Base-by-base conservation (phyloP, 2,113 vertebrate genomes). In the Promerops cafer region DNA sequence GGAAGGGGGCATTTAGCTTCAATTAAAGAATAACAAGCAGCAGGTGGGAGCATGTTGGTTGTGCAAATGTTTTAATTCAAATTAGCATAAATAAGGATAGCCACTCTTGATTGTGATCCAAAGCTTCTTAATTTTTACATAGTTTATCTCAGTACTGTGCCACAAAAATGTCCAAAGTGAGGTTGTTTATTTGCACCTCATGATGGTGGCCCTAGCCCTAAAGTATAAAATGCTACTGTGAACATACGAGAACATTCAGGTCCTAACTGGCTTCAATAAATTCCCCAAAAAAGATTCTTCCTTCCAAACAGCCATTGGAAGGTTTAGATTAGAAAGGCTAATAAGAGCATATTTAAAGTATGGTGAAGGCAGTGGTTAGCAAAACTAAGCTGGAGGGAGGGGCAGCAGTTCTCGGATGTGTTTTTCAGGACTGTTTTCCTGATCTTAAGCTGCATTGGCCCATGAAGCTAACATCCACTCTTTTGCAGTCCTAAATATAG, bases 221-320 rank as follows among this genome's bases (percentile, higher is more conserved):
- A 50, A 64, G 22, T 63, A n/a, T 47, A 60, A 84, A 87, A 71
- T 49, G 52, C 35, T 50, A 0, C 50, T 68, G 16, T 74, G 71
- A 59, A 49, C 39, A 2, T 33, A 23, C 0, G 19, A 61, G 45
- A 69, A 53, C 2, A 0, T 33, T 42, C 15, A 59, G 30, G 20
- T 65, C 42, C 68, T 74, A n/a, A 59, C 8, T 13, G 30, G 15
- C 53, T 93, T 88, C 71, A 24, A 1, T 63, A 56, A 37, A 30
- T 44, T 52, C 33, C 40, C 23, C 4, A 5, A 7, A 16, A 44
- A 49, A 90, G 22, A 33, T 78, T 47, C 24, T 59, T 45, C 19
- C 12, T 83, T 47, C 54, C 71, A 52, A 83, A 45, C 9, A 56
- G 56, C 3, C 0, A 0, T 11, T n/a, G 33, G 28, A 39, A 77